These are phyloP conservation scores for Ceratina calcarata DNA, from an alignment of 1,140 invertebrate species.

Conservation along the genomic window DNA sequence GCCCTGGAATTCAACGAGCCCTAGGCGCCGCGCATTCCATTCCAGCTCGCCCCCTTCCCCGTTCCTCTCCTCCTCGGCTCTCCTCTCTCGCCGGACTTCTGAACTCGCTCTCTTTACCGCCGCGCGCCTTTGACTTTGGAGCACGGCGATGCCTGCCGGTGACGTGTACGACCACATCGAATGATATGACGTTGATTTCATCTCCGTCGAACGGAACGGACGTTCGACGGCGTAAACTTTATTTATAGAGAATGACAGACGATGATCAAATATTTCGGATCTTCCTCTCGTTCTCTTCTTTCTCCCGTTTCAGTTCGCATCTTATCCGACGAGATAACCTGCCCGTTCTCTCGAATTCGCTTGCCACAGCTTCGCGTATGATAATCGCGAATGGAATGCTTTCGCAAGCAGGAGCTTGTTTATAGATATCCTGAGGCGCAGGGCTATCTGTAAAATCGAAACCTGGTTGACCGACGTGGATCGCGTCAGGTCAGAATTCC, in stretches of 20 bases:
- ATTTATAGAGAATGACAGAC: constrained; percentile 27
- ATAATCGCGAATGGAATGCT: no score
- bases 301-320: neutral
- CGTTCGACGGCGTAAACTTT: neutral
- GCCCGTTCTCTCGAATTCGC: neutral
- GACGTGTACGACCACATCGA: constrained; percentile 21
- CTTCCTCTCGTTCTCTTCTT: neutral
- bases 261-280: neutral
- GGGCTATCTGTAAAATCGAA: neutral
- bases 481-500: constrained; percentile 64
- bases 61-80: constrained; percentile 6
- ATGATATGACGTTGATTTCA: constrained; percentile 19
- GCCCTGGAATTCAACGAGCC: constrained; percentile 82
- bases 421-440: no score
- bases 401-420: no score
- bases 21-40: constrained; percentile 84
- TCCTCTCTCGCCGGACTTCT: constrained; percentile 57
- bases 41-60: constrained; percentile 60
- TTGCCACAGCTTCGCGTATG: no score
- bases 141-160: constrained; percentile 33
- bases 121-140: constrained; percentile 70
- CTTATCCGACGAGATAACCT: neutral
- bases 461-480: constrained; percentile 4
- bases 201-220: neutral
- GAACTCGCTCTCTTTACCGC: constrained; percentile 73